Conservation (phyloP, 2,888 invertebrate species). For the Cancer borealis region DNA sequence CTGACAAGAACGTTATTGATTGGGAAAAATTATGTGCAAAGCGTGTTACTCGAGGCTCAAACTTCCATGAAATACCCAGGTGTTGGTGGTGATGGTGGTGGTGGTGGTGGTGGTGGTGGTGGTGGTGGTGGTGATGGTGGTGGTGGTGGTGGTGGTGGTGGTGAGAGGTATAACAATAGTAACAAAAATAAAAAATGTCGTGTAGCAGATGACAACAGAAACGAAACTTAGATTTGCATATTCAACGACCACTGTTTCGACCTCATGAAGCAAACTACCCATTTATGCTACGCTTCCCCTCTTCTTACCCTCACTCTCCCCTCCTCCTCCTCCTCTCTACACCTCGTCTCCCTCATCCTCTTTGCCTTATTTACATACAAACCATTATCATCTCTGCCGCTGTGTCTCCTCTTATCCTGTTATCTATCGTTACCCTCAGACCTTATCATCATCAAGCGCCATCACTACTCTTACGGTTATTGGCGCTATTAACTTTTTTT, state of each 20-base stretch:
- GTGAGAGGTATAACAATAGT: neutral
- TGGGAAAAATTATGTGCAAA: neutral
- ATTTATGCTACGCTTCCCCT: constrained; percentile 1
- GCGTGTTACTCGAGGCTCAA: neutral
- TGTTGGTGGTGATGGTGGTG: neutral
- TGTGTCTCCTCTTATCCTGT: neutral
- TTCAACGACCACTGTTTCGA: neutral
- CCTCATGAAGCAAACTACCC: constrained; percentile 16
- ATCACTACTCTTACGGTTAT: neutral
- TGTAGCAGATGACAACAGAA: constrained; percentile 1
- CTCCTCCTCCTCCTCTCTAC: neutral
- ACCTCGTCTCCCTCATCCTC: neutral
- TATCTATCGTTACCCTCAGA: neutral
- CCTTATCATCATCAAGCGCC: neutral
- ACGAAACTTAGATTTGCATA: neutral
- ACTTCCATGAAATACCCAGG: neutral
- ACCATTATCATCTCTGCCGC: neutral
- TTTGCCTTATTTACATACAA: constrained; percentile 7
- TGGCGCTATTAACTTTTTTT: neutral
- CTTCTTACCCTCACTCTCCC: neutral
- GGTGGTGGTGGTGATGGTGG: neutral
- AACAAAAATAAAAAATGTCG: constrained; percentile 17
- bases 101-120: neutral
- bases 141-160: neutral
- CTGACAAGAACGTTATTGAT: neutral